Conservation (phyloP, 1,140 invertebrate species). For the Microplitis demolitor region DNA sequence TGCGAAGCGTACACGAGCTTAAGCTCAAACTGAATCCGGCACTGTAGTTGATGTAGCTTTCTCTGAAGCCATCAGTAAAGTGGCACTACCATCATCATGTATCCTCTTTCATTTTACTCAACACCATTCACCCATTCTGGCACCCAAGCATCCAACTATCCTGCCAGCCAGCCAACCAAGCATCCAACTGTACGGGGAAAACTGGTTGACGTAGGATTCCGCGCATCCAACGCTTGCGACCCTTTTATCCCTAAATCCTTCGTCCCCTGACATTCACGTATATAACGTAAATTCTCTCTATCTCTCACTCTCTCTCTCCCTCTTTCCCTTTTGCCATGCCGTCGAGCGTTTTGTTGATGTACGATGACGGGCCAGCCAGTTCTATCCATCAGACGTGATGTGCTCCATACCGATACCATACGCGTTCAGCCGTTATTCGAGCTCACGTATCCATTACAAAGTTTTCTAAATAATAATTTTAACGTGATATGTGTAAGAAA, state of each 20-base stretch:
- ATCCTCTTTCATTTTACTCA: neutral
- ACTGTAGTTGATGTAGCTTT: slow-evolving; percentile 7
- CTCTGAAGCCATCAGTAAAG: neutral
- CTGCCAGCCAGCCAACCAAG: neutral
- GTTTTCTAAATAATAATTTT: neutral
- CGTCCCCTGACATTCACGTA: slow-evolving; percentile 11
- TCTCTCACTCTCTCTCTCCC: neutral
- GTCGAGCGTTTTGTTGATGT: slow-evolving; percentile 26
- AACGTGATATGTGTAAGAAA: neutral
- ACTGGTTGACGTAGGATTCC: slow-evolving; percentile 8
- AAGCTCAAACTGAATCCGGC: neutral
- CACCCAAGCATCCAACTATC: neutral
- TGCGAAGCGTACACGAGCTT: too few species aligned
- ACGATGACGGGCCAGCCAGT: slow-evolving; percentile 23
- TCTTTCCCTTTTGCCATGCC: neutral
- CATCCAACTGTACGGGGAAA: neutral
- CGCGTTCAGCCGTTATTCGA: neutral
- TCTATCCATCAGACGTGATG: slow-evolving; percentile 22
- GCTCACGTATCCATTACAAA: neutral
- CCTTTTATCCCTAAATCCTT: slow-evolving; percentile 32
- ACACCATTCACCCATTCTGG: neutral
- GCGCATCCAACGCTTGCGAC: slow-evolving; percentile 8
- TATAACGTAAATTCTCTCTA: neutral
- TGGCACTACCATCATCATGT: neutral
- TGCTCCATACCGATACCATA: neutral